Evolutionary conservation across 2,888 invertebrate species (phyloP).

Genomic region (Sphaeridia pumilis): DNA sequence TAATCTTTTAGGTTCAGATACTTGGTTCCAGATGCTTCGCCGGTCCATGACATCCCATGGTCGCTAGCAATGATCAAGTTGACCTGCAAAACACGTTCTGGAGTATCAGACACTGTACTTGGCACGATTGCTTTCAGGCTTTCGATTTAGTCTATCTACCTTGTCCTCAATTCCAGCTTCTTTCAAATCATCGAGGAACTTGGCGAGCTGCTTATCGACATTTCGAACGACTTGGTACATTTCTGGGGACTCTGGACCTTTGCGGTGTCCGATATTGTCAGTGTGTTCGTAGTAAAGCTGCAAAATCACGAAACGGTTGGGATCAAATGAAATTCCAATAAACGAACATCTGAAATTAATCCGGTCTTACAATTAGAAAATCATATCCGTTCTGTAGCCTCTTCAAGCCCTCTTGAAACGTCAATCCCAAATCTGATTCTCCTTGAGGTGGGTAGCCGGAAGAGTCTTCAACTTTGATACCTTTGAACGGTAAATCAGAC

Average conservation of each 20-base stretch:
- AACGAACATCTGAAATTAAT: neutral
- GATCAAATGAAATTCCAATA: neutral
- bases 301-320: neutral
- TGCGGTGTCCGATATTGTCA: constrained; percentile 36
- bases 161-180: no score
- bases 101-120: no score
- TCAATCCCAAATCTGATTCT: constrained; percentile 16
- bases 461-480: constrained; percentile 14
- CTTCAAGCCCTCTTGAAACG: constrained; percentile 23
- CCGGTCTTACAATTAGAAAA: constrained; percentile 21
- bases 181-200: constrained; percentile 30
- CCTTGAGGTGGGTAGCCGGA: constrained; percentile 11
- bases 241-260: constrained; percentile 37
- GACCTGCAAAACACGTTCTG: constrained; percentile 36
- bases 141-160: no score
- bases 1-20: constrained; percentile 27
- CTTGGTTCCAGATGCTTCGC: constrained; percentile 32
- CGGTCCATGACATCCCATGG: constrained; percentile 40
- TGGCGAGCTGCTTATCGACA: constrained; percentile 35
- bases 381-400: constrained; percentile 19
- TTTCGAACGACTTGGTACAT: constrained; percentile 34
- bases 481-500: constrained; percentile 33
- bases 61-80: constrained; percentile 40
- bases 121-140: no score
- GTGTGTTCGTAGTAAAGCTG: constrained; percentile 34